Conservation (phyloP, 2,888 invertebrate species). For the Patella caerulea region DNA sequence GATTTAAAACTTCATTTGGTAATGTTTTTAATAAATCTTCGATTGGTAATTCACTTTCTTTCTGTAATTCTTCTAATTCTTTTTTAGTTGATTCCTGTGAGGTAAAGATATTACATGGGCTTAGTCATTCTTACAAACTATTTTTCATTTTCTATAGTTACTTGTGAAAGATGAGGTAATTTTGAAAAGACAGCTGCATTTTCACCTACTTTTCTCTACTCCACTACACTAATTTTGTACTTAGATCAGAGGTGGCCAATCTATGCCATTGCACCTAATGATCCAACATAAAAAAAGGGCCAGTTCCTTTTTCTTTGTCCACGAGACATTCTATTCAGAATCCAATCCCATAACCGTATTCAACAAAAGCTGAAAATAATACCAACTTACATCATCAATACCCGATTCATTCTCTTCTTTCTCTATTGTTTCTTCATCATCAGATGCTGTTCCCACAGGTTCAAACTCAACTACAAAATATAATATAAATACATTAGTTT, state of each 20-base stretch:
- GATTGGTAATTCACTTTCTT: constrained; percentile 90
- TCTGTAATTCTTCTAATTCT: constrained; percentile 88
- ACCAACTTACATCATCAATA: constrained; percentile 72
- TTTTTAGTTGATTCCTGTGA: constrained; percentile 54
- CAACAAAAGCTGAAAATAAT: too few relatives aligned
- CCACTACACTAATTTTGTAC: too few relatives aligned
- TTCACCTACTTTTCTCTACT: too few relatives aligned
- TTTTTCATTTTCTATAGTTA: too few relatives aligned
- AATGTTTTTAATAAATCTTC: constrained; percentile 87
- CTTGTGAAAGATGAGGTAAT: too few relatives aligned
- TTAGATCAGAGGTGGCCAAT: too few relatives aligned
- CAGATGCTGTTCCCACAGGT: constrained; percentile 80
- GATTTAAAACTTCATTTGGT: constrained; percentile 84
- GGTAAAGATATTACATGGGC: neutral
- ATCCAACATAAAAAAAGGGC: too few relatives aligned
- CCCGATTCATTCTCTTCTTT: constrained; percentile 79
- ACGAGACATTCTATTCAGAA: too few relatives aligned
- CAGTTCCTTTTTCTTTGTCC: too few relatives aligned
- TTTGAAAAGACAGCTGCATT: too few relatives aligned
- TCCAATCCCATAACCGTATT: too few relatives aligned
- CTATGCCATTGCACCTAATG: too few relatives aligned
- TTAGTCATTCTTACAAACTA: neutral
- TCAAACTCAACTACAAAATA: constrained; percentile 81
- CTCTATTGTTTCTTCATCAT: constrained; percentile 93
- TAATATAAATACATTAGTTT: neutral